Evolutionary conservation across 2,797 vertebrate genomes (phyloP).

Genomic region (Erethizon dorsatum): DNA sequence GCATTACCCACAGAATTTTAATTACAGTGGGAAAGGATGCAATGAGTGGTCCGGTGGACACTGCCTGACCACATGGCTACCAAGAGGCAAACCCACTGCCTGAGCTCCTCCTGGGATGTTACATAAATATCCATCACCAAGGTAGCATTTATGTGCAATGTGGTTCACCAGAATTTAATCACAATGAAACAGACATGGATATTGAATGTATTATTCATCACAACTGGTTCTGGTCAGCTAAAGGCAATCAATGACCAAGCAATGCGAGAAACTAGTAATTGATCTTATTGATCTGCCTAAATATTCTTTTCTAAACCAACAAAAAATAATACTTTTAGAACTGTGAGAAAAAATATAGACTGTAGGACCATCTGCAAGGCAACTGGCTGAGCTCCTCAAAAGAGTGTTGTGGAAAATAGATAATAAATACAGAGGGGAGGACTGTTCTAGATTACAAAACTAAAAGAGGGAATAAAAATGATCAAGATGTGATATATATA

Average conservation of each 20-base stretch:
- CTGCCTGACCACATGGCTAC: rapidly evolving
- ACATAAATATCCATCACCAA: background rate
- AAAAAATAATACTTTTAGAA: conserved; percentile 9
- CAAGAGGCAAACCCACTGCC: background rate
- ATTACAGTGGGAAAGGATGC: background rate
- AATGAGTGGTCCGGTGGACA: background rate
- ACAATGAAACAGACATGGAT: background rate
- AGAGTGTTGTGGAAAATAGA: background rate
- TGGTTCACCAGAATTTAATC: background rate
- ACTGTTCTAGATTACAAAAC: background rate
- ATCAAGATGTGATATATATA: too few species aligned
- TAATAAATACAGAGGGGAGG: background rate
- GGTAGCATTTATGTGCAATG: too few species aligned
- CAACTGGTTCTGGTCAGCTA: background rate
- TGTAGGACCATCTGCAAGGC: background rate
- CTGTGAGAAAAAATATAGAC: background rate
- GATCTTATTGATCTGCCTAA: background rate
- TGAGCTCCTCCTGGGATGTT: background rate
- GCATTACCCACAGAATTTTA: background rate
- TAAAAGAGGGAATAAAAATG: background rate
- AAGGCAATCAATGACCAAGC: background rate
- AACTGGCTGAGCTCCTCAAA: background rate
- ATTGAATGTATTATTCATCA: background rate
- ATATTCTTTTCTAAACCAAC: background rate
- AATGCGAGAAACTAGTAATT: background rate